These are phyloP conservation scores for Tupiocoris notatus DNA, from an alignment of 2,888 invertebrate species.

Conservation along the genomic window DNA sequence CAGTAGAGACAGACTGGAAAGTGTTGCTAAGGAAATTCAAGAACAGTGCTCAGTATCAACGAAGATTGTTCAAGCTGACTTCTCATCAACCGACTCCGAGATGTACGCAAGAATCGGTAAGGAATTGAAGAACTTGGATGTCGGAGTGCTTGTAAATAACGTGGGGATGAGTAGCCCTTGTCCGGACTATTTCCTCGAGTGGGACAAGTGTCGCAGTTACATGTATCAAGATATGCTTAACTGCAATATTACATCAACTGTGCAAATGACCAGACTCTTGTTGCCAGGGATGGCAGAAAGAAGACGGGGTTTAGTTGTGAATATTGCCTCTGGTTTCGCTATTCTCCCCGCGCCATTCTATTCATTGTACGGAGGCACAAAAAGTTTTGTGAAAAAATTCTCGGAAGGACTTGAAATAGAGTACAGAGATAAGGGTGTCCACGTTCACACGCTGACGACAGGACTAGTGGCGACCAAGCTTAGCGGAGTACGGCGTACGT, in stretches of 20 bases:
- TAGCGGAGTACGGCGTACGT: background rate
- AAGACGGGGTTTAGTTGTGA: conserved; percentile 11
- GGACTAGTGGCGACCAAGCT: conserved; percentile 23
- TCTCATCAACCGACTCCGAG: conserved; percentile 2
- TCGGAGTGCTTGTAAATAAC: conserved; percentile 22
- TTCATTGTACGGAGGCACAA: conserved; percentile 6
- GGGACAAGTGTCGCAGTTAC: background rate
- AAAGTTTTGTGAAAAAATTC: conserved; percentile 25
- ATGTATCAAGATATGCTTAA: background rate
- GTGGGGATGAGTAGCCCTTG: background rate
- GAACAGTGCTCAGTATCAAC: conserved; percentile 4
- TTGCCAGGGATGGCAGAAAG: conserved; percentile 11
- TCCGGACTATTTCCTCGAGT: conserved; percentile 9
- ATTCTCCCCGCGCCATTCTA: background rate
- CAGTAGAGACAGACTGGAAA: conserved; percentile 3
- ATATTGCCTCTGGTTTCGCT: background rate
- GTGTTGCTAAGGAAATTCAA: conserved; percentile 15
- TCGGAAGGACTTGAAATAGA: conserved; percentile 11
- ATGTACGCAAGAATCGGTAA: conserved; percentile 20
- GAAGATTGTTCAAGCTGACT: conserved; percentile 31
- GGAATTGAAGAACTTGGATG: background rate
- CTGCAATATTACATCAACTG: conserved; percentile 10
- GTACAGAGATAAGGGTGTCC: conserved; percentile 1
- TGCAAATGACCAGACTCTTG: background rate
- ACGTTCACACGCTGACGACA: conserved; percentile 1